phyloP scores from a whole-genome alignment of 1,140 invertebrate genomes.

The Bombus sibiricus region DNA sequence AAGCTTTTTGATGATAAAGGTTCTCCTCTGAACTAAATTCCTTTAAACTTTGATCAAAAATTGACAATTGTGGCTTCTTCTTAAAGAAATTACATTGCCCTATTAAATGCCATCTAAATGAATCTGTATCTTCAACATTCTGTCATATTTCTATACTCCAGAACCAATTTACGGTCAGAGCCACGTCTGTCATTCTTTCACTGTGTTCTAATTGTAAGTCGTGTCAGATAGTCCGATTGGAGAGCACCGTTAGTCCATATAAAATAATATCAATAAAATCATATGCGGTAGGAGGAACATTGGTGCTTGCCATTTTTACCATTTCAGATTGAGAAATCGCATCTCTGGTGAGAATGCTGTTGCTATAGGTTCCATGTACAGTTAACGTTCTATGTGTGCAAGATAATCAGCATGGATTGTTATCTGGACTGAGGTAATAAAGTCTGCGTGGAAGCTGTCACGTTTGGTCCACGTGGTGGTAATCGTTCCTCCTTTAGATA shows the following conservation, averaged over 20 bases:
- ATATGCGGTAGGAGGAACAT: background rate
- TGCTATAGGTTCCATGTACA: background rate
- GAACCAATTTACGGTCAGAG: background rate
- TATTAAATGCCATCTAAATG: no score
- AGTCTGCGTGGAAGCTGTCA: background rate
- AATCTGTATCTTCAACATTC: no score
- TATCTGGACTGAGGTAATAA: slow-evolving; percentile 7
- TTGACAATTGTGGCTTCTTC: no score
- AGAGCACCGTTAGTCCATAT: background rate
- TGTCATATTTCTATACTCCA: no score
- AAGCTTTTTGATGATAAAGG: no score
- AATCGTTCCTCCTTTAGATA: background rate
- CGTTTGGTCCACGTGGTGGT: background rate
- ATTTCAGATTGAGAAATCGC: background rate
- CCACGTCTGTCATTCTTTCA: background rate
- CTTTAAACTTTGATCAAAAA: no score
- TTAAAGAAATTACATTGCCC: no score
- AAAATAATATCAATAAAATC: background rate
- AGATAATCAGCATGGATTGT: background rate
- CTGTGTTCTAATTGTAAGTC: background rate
- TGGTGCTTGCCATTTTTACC: background rate
- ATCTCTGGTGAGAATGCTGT: background rate
- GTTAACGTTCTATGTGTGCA: background rate
- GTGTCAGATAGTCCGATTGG: background rate
- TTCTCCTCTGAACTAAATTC: no score